Evolutionary conservation across 2,113 vertebrate species (phyloP).

Genomic region (Coptodon bakossiorum): DNA sequence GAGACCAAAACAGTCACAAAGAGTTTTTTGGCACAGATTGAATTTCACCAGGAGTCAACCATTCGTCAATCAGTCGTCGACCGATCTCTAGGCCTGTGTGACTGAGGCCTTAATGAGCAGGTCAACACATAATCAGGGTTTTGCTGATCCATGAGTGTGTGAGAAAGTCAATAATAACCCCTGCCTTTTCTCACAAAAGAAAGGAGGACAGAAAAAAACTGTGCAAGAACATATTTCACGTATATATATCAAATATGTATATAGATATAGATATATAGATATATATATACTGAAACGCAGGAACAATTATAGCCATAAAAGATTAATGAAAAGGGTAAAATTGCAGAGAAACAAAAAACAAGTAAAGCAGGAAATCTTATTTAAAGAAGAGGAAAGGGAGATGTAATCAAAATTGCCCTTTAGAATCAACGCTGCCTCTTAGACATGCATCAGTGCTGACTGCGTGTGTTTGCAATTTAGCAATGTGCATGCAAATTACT

Average conservation of each 20-base stretch:
- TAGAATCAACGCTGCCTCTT: background rate
- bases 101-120: background rate
- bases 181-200: background rate
- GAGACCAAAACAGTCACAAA: background rate
- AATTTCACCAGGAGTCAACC: background rate
- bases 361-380: background rate
- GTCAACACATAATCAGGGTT: background rate
- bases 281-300: background rate
- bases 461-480: background rate
- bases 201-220: background rate
- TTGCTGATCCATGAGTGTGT: background rate
- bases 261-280: too few relatives aligned
- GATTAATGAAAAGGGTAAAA: background rate
- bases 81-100: background rate
- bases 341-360: background rate
- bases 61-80: background rate
- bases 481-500: background rate
- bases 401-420: background rate
- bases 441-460: background rate
- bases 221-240: background rate
- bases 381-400: background rate
- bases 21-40: background rate
- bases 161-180: background rate
- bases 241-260: background rate
- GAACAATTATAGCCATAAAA: background rate